These are phyloP conservation scores for Neoscelio sp. DNA, from an alignment of 2,888 invertebrate species.

Conservation along the genomic window DNA sequence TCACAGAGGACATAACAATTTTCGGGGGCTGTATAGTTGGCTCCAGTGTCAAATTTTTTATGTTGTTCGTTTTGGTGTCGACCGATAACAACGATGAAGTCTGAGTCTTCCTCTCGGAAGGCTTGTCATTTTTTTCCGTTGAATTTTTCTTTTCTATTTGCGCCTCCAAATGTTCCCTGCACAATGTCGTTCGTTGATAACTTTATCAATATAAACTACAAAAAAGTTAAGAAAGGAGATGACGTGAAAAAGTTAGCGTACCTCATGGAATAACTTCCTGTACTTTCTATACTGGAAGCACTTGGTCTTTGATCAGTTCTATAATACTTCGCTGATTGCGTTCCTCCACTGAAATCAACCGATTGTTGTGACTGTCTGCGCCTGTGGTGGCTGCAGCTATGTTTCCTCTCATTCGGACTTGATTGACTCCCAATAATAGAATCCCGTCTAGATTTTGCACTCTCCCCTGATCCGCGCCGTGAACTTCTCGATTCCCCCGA, in stretches of 20 bases:
- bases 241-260: constrained; percentile 57
- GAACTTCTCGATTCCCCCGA: constrained; percentile 86
- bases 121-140: constrained; percentile 75
- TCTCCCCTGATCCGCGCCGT: constrained; percentile 88
- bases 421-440: constrained; percentile 83
- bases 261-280: constrained; percentile 80
- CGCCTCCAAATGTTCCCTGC: constrained; percentile 79
- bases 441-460: constrained; percentile 89
- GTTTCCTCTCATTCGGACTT: constrained; percentile 77
- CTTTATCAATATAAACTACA: neutral
- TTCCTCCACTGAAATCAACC: constrained; percentile 72
- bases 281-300: constrained; percentile 87
- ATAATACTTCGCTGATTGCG: constrained; percentile 83
- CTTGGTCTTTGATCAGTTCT: constrained; percentile 88
- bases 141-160: constrained; percentile 70
- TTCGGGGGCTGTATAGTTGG: constrained; percentile 86
- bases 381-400: constrained; percentile 80
- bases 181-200: neutral
- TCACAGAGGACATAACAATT: constrained; percentile 92
- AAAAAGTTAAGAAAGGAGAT: neutral
- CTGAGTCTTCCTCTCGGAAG: constrained; percentile 67
- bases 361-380: constrained; percentile 82
- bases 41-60: constrained; percentile 60
- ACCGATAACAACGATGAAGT: constrained; percentile 65
- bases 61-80: constrained; percentile 84